These are phyloP conservation scores for Enteromius afrohamiltoni DNA, from an alignment of 2,797 vertebrate species.

Conservation along the genomic window DNA sequence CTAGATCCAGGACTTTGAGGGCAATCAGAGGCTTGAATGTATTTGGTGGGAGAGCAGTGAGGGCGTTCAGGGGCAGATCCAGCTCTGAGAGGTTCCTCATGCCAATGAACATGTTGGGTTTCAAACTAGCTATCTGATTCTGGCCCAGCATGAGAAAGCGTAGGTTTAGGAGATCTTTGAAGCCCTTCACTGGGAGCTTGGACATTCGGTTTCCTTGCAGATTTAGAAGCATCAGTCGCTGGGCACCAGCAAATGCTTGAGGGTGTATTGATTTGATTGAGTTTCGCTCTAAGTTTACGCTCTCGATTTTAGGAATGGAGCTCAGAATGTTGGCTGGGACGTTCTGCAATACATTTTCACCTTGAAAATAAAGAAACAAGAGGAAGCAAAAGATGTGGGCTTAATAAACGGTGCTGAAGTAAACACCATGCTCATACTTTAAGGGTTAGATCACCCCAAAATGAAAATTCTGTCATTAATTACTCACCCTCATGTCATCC, in stretches of 20 bases:
- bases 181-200: slow-evolving; percentile 69
- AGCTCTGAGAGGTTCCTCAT: slow-evolving; percentile 80
- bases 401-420: background rate
- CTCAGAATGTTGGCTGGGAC: slow-evolving; percentile 70
- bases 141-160: slow-evolving; percentile 82
- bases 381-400: background rate
- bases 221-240: slow-evolving; percentile 76
- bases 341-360: slow-evolving; percentile 76
- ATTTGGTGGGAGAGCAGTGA: slow-evolving; percentile 72
- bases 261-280: slow-evolving; percentile 76
- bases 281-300: slow-evolving; percentile 78
- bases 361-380: slow-evolving; percentile 60
- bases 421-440: background rate
- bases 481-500: background rate
- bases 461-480: background rate
- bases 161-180: slow-evolving; percentile 79
- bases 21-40: slow-evolving; percentile 76
- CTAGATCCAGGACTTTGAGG: slow-evolving; percentile 79
- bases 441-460: background rate
- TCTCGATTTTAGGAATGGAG: slow-evolving; percentile 72
- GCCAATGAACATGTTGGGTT: slow-evolving; percentile 75
- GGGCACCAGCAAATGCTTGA: slow-evolving; percentile 73
- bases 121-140: slow-evolving; percentile 74
- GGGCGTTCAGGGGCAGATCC: slow-evolving; percentile 75
- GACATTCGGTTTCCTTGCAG: slow-evolving; percentile 77